phyloP scores from a whole-genome alignment of 1,140 invertebrate genomes.

The Bombus ignitus region DNA sequence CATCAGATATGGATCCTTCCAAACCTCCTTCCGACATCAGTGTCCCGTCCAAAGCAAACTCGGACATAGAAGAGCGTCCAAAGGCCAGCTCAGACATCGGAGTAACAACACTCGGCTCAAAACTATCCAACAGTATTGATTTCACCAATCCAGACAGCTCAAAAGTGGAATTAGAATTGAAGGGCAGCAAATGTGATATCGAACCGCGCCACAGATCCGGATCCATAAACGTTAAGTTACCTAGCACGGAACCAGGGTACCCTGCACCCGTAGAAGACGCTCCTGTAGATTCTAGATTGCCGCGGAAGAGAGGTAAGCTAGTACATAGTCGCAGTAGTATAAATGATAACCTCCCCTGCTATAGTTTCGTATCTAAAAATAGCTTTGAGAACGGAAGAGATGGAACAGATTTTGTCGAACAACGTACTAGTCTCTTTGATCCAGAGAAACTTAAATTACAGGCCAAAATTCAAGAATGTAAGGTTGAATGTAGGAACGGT shows the following conservation, averaged over 20 bases:
- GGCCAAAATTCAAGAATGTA: constrained; percentile 11
- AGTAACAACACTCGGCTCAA: constrained; percentile 32
- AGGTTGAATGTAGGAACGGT: background rate
- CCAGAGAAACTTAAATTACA: constrained; percentile 26
- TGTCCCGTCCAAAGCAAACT: constrained; percentile 69
- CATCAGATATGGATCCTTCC: constrained; percentile 78
- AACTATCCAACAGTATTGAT: background rate
- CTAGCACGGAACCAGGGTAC: background rate
- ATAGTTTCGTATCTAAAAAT: constrained; percentile 68
- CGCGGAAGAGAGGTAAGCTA: constrained; percentile 79
- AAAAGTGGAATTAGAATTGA: background rate
- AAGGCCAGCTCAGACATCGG: constrained; percentile 70
- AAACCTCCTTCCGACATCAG: constrained; percentile 79
- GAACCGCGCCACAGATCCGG: constrained; percentile 20
- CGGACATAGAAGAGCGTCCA: constrained; percentile 69
- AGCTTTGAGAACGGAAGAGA: constrained; percentile 59
- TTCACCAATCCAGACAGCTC: background rate
- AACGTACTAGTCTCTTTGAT: background rate
- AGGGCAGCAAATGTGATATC: background rate
- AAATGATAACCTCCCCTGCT: constrained; percentile 59
- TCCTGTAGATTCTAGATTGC: constrained; percentile 72
- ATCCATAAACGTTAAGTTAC: constrained; percentile 22
- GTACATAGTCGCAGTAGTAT: constrained; percentile 65
- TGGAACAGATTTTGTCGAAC: background rate
- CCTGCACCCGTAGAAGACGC: constrained; percentile 39